phyloP scores from a whole-genome alignment of 2,113 vertebrate species.

The Ciconia boyciana region DNA sequence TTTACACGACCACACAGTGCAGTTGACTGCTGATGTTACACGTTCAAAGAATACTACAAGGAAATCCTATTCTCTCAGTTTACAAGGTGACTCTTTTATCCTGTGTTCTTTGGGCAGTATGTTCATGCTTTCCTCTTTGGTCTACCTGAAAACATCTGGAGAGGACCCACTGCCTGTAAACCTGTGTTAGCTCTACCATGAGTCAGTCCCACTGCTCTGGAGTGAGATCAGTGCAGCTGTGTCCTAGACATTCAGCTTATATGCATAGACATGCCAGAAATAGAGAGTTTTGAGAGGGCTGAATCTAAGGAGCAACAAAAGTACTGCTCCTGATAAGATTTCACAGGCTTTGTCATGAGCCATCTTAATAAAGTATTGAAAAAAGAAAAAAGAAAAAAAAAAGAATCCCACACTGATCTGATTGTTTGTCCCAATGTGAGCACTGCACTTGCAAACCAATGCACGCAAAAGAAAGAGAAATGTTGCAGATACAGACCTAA shows the following conservation, averaged over 20 bases:
- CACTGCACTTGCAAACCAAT: not conserved
- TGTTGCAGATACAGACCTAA: not conserved
- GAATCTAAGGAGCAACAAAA: not conserved
- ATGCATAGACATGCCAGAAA: not conserved
- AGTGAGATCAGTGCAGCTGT: not conserved
- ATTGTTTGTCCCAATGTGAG: not conserved
- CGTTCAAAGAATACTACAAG: not conserved
- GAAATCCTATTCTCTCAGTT: not conserved
- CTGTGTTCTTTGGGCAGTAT: not conserved
- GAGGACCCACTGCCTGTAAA: not conserved
- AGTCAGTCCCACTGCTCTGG: not conserved
- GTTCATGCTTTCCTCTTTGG: not conserved
- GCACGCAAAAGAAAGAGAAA: not conserved
- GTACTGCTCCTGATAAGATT: not conserved
- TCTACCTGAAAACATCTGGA: not conserved
- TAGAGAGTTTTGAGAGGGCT: not conserved
- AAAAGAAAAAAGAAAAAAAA: not conserved
- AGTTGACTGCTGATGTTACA: not conserved
- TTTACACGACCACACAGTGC: not conserved
- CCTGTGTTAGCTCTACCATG: not conserved
- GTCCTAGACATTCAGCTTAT: not conserved
- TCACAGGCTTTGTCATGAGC: not conserved
- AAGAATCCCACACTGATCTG: not conserved
- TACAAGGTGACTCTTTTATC: not conserved
- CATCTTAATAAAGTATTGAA: not conserved